Evolutionary conservation across 2,113 vertebrate genomes (phyloP).

Genomic region (Chiloscyllium plagiosum): DNA sequence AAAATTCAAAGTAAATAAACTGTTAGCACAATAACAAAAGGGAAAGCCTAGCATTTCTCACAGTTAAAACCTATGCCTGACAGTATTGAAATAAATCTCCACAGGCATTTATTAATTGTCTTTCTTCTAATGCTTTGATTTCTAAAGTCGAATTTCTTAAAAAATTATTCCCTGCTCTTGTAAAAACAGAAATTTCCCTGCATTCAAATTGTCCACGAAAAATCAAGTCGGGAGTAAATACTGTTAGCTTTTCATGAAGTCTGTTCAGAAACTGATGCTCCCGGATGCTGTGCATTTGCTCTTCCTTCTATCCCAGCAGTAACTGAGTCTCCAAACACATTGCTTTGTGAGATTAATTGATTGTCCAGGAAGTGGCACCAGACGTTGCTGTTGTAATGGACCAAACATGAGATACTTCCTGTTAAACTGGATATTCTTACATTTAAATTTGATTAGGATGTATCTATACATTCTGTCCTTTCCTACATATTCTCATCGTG

Average conservation of each 20-base stretch:
- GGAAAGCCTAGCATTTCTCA: neutral
- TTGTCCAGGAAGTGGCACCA: neutral
- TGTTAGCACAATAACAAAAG: neutral
- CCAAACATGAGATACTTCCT: neutral
- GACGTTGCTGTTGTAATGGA: neutral
- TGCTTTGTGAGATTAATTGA: neutral
- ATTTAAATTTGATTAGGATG: neutral
- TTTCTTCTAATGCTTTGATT: neutral
- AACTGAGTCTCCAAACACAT: neutral
- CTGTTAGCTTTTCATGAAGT: neutral
- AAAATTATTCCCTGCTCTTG: neutral
- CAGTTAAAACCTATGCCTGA: neutral
- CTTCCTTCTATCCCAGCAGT: neutral
- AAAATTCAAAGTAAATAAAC: neutral
- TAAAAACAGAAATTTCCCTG: neutral
- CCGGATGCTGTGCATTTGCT: neutral
- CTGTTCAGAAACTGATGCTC: neutral
- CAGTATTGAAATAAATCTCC: neutral
- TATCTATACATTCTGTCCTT: neutral
- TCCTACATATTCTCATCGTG: neutral
- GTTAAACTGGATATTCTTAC: neutral
- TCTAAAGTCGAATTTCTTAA: neutral
- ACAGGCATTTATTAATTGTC: neutral
- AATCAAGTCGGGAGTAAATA: neutral
- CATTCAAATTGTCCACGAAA: neutral